Conservation (phyloP, 2,797 vertebrate species). For the Lepilemur ruficaudatus region DNA sequence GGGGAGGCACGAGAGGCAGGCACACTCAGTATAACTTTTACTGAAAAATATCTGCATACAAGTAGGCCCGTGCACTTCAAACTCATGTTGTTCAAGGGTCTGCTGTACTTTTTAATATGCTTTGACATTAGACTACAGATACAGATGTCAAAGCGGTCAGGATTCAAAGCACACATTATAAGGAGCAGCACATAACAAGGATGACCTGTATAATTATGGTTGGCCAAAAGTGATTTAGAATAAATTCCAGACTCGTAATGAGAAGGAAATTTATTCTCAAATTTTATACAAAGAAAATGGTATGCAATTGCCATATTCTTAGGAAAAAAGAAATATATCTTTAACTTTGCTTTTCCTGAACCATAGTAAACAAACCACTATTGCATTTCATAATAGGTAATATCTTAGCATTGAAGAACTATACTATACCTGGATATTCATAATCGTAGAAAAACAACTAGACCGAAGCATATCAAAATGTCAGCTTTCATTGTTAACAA, state of each 20-base stretch:
- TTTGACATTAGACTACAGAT: constrained; percentile 49
- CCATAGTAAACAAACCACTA: not conserved
- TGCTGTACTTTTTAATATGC: constrained; percentile 24
- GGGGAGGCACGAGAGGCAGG: not conserved
- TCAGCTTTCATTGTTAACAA: not conserved
- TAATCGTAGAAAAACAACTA: constrained; percentile 25
- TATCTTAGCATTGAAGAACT: not conserved
- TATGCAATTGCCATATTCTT: not conserved
- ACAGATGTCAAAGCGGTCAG: constrained; percentile 28
- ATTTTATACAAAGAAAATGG: not conserved
- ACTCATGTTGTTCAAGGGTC: not conserved
- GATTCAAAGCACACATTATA: not conserved
- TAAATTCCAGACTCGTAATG: not conserved
- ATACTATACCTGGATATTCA: not conserved
- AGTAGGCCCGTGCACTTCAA: not conserved
- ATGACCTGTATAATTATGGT: not conserved
- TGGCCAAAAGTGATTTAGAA: not conserved
- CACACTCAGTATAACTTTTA: not conserved
- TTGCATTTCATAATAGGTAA: not conserved
- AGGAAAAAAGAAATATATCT: not conserved
- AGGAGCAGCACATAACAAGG: not conserved
- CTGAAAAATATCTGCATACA: not conserved
- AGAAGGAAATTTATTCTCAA: not conserved
- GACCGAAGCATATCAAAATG: not conserved
- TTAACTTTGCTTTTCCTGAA: constrained; percentile 3